Evolutionary conservation across 2,797 vertebrate species (phyloP).

Genomic region (Galago senegalensis): DNA sequence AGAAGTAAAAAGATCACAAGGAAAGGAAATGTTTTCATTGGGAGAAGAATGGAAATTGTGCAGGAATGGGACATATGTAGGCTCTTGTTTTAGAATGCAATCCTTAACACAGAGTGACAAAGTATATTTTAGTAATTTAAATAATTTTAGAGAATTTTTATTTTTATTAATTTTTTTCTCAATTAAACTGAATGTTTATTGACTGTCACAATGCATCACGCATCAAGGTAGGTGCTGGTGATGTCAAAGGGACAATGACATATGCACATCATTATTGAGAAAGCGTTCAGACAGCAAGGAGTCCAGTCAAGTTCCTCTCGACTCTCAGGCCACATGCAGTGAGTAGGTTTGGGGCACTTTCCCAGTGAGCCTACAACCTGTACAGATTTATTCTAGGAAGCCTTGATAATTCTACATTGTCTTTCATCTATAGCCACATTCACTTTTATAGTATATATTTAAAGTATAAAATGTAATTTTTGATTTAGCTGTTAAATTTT

Average conservation of each 20-base stretch:
- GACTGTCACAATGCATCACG: too few relatives aligned
- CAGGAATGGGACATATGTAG: background rate
- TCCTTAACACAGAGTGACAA: background rate
- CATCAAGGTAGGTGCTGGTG: background rate
- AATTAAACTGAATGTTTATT: background rate
- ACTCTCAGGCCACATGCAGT: background rate
- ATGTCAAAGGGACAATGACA: background rate
- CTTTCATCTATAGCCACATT: background rate
- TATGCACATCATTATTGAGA: background rate
- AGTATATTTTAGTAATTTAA: conserved; percentile 17
- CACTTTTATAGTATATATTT: background rate
- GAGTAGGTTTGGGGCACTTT: background rate
- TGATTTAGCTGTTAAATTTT: background rate
- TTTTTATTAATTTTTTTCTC: background rate
- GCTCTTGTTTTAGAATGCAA: background rate
- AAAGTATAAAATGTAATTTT: background rate
- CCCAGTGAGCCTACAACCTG: rapidly evolving
- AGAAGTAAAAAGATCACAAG: background rate
- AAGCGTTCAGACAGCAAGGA: background rate
- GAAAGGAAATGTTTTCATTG: background rate
- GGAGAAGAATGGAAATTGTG: background rate
- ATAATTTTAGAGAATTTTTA: background rate
- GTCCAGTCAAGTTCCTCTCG: background rate
- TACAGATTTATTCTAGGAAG: background rate
- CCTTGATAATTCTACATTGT: too few relatives aligned